Conservation (phyloP, 1,140 invertebrate species). For the Sesamia nonagrioides region DNA sequence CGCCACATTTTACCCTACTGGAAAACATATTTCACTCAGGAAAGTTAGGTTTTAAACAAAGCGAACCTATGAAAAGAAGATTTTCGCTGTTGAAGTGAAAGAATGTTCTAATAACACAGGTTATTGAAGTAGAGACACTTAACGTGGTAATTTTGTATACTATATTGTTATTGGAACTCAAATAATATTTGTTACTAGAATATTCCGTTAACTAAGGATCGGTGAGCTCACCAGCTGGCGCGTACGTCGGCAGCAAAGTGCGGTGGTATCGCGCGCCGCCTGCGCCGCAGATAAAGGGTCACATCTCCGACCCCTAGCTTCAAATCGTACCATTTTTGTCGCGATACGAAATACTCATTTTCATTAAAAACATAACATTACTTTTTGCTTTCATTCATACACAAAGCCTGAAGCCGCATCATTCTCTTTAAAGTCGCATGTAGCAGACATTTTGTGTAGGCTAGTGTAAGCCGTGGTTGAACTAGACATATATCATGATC, state of each 20-base stretch:
- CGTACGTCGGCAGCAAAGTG: slow-evolving; percentile 24
- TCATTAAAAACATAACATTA: neutral
- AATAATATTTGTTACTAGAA: neutral
- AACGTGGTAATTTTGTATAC: too few relatives aligned
- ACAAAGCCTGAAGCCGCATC: neutral
- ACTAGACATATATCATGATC: neutral
- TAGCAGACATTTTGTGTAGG: neutral
- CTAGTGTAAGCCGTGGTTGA: neutral
- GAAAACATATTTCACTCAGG: neutral
- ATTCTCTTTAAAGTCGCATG: neutral
- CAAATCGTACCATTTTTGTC: slow-evolving; percentile 14
- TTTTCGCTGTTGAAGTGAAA: neutral
- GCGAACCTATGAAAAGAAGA: neutral
- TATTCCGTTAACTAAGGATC: neutral
- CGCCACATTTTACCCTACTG: slow-evolving; percentile 17
- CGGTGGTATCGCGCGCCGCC: slow-evolving; percentile 4
- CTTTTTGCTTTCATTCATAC: neutral
- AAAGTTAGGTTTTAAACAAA: too few relatives aligned
- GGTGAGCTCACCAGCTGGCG: slow-evolving; percentile 17
- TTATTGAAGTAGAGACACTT: too few relatives aligned
- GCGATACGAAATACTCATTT: slow-evolving; percentile 6
- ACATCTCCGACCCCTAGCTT: slow-evolving; percentile 19
- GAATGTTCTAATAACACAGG: neutral
- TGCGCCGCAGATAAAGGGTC: slow-evolving; percentile 43
- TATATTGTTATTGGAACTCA: too few relatives aligned